Percentiles rank a stretch among this genome's conserved stretches.
These are phyloP conservation scores for Macrobrachium nipponense DNA, from an alignment of 1,140 invertebrate genomes.

Conservation along the genomic window DNA sequence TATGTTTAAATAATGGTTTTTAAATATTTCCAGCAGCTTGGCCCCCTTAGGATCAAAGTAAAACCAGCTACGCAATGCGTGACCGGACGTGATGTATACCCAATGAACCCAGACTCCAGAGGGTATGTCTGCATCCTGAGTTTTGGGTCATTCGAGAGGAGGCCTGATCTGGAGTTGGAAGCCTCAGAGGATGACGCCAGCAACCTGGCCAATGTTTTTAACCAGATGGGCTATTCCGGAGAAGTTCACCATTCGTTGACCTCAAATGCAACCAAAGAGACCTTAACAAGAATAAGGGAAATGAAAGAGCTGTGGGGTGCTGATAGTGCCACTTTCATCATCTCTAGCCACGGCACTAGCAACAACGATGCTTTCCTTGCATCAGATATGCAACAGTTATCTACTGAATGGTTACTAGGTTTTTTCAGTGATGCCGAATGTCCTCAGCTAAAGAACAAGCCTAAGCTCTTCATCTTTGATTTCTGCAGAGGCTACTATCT, in stretches of 20 bases:
- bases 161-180: conserved; percentile 26
- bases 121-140: conserved; percentile 34
- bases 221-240: conserved; percentile 31
- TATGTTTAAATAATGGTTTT: too few relatives aligned
- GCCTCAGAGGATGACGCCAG: conserved; percentile 9
- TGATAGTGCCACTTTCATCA: conserved; percentile 4
- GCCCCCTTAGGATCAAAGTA: too few relatives aligned
- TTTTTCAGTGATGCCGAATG: conserved; percentile 38
- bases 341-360: conserved; percentile 29
- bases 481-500: conserved; percentile 27
- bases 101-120: conserved; percentile 8
- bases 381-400: conserved; percentile 13
- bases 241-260: conserved; percentile 12
- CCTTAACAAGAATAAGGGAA: conserved; percentile 10
- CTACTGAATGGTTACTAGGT: conserved; percentile 17
- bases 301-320: neutral
- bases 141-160: conserved; percentile 17
- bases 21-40: too few relatives aligned
- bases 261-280: neutral
- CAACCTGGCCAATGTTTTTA: conserved; percentile 24
- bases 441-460: conserved; percentile 27
- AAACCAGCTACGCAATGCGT: too few relatives aligned
- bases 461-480: conserved; percentile 42
- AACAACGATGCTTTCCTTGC: conserved; percentile 26
- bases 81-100: conserved; percentile 7